Percentiles rank a stretch among this genome's conserved stretches.
Evolutionary conservation across 2,797 vertebrate genomes (phyloP).

Genomic region (Mormyrus hasselquistii): DNA sequence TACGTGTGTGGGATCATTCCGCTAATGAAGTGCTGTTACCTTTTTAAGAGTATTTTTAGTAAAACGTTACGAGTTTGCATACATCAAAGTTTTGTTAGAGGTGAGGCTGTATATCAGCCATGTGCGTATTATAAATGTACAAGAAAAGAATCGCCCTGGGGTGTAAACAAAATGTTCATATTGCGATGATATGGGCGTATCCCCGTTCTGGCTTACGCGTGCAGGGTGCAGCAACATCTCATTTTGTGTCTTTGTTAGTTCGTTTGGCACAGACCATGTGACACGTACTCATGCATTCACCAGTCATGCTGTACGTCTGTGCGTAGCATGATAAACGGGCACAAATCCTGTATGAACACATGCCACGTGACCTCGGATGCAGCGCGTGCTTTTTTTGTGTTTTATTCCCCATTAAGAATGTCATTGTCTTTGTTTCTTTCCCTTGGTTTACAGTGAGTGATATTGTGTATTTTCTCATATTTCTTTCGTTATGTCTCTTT

Average conservation of each 20-base stretch:
- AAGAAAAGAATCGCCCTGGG: not conserved
- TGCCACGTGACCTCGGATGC: not conserved
- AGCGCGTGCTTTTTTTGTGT: not conserved
- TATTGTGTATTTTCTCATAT: conserved; percentile 1
- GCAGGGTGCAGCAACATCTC: not conserved
- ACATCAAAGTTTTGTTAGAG: not conserved
- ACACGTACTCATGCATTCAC: not conserved
- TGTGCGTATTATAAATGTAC: not conserved
- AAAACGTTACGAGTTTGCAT: not conserved
- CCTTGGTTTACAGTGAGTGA: not conserved
- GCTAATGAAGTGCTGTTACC: not conserved
- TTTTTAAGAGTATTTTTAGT: not conserved
- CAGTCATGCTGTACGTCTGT: not conserved
- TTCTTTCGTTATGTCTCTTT: not conserved
- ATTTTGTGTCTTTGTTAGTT: not conserved
- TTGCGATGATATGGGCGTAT: not conserved
- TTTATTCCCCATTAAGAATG: not conserved
- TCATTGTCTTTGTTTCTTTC: not conserved
- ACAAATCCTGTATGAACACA: not conserved
- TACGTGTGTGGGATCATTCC: not conserved
- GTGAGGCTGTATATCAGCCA: not conserved
- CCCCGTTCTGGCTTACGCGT: not conserved
- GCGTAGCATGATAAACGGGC: not conserved
- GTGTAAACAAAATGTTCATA: not conserved
- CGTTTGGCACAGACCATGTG: not conserved